Conservation (phyloP, 2,888 invertebrate species). For the Hypselothyrea guttata region DNA sequence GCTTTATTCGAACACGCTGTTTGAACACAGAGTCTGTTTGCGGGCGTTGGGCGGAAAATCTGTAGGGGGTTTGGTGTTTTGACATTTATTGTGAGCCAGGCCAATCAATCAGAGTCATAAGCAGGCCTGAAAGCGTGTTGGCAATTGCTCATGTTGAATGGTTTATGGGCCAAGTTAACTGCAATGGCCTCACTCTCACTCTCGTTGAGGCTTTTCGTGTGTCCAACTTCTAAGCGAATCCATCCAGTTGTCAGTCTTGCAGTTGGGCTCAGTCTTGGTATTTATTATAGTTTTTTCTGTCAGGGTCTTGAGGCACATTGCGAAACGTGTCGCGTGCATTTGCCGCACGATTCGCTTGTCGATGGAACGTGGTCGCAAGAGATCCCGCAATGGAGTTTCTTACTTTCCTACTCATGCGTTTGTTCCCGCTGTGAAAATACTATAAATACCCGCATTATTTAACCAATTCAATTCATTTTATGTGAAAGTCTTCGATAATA, state of each 20-base stretch:
- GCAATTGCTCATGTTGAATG: constrained; percentile 23
- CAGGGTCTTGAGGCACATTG: constrained; percentile 36
- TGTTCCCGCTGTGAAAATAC: constrained; percentile 27
- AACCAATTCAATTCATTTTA: constrained; percentile 59
- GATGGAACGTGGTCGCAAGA: constrained; percentile 57
- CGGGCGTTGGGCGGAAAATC: no score
- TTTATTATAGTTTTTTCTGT: neutral
- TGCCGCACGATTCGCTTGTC: constrained; percentile 70
- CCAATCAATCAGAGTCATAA: constrained; percentile 62
- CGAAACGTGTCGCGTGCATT: constrained; percentile 72
- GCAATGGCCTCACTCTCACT: neutral
- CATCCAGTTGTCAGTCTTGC: no score
- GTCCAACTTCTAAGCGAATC: no score
- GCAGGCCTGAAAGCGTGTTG: constrained; percentile 57
- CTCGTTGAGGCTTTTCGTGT: neutral
- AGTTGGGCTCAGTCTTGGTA: neutral
- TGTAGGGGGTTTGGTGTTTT: constrained; percentile 46
- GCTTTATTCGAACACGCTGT: neutral
- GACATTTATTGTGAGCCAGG: constrained; percentile 55
- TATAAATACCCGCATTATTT: constrained; percentile 53
- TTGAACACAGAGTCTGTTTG: constrained; percentile 6
- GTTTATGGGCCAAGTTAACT: constrained; percentile 28
- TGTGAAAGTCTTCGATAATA: constrained; percentile 64
- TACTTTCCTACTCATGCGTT: constrained; percentile 35
- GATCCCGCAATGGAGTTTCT: constrained; percentile 66